These are phyloP conservation scores for Diarsia rubi DNA, from an alignment of 2,888 invertebrate species.

Conservation along the genomic window DNA sequence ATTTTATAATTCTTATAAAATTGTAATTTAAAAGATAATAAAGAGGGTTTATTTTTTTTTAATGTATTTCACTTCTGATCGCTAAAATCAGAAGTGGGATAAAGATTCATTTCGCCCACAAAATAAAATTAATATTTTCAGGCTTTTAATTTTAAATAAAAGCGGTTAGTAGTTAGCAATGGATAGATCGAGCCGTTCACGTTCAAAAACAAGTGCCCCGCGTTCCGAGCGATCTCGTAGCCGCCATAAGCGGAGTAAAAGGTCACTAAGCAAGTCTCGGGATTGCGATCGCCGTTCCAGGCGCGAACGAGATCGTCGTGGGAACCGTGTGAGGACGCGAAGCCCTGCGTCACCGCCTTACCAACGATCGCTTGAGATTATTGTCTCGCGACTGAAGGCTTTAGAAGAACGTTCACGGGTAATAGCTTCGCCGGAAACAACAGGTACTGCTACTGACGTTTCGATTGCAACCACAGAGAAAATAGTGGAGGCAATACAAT, in stretches of 20 bases:
- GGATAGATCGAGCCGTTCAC: constrained; percentile 4
- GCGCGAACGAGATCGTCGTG: not conserved
- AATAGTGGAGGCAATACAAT: no score
- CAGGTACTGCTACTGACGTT: constrained; percentile 4
- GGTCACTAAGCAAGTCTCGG: constrained; percentile 1
- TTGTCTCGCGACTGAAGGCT: not conserved
- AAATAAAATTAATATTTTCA: not conserved
- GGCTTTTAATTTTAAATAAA: no score
- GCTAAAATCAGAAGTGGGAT: no score
- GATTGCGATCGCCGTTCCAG: not conserved
- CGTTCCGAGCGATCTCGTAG: constrained; percentile 3
- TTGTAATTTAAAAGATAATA: no score
- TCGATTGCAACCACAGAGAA: not conserved
- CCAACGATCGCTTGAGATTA: constrained; percentile 3
- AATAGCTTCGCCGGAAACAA: not conserved
- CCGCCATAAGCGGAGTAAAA: no score
- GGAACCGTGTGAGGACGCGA: constrained; percentile 1
- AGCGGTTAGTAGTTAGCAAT: not conserved
- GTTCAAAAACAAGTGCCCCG: not conserved
- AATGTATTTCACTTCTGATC: no score
- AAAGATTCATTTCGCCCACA: no score
- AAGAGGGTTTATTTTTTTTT: no score
- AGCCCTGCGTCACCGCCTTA: not conserved
- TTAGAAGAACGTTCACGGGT: constrained; percentile 4
- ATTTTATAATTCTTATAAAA: no score